Evolutionary conservation across 2,888 invertebrate genomes (phyloP), one percentile per base, ranked within the genome.

Genomic region (Cheilosia scutellata): DNA sequence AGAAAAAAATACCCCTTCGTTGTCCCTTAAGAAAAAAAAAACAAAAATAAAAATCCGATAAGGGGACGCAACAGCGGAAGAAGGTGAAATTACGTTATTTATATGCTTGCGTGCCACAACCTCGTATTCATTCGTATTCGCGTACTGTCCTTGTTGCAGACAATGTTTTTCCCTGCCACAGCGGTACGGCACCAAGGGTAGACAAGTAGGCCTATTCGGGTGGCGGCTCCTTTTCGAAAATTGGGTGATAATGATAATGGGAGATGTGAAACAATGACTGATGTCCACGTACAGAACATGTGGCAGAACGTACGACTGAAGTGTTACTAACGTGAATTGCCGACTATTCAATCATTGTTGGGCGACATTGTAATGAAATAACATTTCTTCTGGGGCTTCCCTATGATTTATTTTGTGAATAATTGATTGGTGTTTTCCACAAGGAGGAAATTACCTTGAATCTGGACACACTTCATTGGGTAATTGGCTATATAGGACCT

Each of bases 41-140:
- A 37, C 9, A 11, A 31, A 11, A 37, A n/a, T n/a, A 37, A 9
- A 37, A 37, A 37, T 4, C 29, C 27, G 37, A 49, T 27, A 25
- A 65, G 37, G 37, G 27, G 40, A 25, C 7, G 71, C 11, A 37
- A 31, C 9, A 58, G 51, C 11, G 33, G 65, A 44, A 31, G 66
- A 72, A 62, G 65, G 75, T 80, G 47, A 75, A 84, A 80, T 75
- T 84, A 71, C 70, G 84, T 80, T 80, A 84, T 84, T 80, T 80
- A 71, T 80, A 75, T 84, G 75, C 60, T 75, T 75, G 80, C 84
- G 79, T 84, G 84, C 42, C 40, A 60, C 40, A 65, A 40, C 27
- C 47, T 16, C 27, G 4, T 37, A 53, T 57, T 84, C 79, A 84
- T 80, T 84, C 84, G 49, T 60, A 84, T 79, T 84, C 84, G 75